phyloP scores from a whole-genome alignment of 2,113 vertebrate genomes.

The Perca fluviatilis region DNA sequence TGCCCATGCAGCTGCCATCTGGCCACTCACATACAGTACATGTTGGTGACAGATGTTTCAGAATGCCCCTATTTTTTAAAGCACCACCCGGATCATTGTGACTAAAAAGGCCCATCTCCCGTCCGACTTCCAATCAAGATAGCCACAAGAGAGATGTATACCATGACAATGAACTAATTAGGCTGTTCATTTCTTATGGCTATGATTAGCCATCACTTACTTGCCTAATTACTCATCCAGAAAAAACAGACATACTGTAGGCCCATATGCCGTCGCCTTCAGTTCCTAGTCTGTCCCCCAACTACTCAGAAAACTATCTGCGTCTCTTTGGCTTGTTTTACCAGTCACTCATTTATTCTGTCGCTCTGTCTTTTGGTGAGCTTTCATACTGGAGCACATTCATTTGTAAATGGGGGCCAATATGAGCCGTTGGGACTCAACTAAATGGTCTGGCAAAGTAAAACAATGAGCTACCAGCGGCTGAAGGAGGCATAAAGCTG shows the following conservation, averaged over 20 bases:
- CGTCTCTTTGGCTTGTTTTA: neutral
- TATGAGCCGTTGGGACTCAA: neutral
- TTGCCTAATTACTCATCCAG: neutral
- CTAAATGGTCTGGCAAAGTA: conserved; percentile 9
- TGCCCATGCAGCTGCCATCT: neutral
- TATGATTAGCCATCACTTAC: neutral
- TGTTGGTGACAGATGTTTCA: neutral
- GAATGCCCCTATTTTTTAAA: neutral
- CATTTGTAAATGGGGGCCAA: conserved; percentile 21
- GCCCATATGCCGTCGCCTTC: neutral
- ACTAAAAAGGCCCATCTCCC: neutral
- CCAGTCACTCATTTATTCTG: neutral
- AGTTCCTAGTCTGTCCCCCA: neutral
- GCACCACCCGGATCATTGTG: neutral
- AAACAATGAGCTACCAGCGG: conserved; percentile 34
- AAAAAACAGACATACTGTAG: neutral
- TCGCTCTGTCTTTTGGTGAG: neutral
- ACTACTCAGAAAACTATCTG: neutral
- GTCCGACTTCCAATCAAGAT: neutral
- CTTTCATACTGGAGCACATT: neutral
- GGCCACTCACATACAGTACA: neutral
- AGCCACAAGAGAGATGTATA: neutral
- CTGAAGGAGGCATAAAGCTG: neutral
- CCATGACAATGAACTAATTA: neutral
- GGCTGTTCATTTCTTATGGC: neutral